Percentiles rank a stretch among this genome's conserved stretches.
These are phyloP conservation scores for Ochropleura leucogaster DNA, from an alignment of 2,888 invertebrate genomes.

Conservation along the genomic window DNA sequence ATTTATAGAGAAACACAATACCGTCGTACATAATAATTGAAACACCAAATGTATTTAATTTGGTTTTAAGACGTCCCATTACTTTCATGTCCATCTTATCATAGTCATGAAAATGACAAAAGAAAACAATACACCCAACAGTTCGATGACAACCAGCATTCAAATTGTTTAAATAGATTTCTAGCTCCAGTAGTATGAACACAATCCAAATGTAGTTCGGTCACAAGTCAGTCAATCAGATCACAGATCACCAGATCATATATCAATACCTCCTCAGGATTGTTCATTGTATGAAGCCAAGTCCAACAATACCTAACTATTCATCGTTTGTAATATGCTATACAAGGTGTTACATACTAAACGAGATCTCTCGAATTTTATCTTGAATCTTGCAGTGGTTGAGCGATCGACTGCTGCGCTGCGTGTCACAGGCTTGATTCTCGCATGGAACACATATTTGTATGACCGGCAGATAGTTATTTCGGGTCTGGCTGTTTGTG, in stretches of 20 bases:
- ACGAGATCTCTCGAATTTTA: too few relatives aligned
- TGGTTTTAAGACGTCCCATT: neutral
- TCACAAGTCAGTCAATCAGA: slow-evolving; percentile 30
- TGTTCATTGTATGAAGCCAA: slow-evolving; percentile 29
- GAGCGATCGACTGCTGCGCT: too few relatives aligned
- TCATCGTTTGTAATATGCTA: slow-evolving; percentile 11
- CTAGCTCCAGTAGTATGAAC: neutral
- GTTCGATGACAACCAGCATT: slow-evolving; percentile 6
- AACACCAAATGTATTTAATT: too few relatives aligned
- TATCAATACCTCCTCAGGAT: slow-evolving; percentile 28
- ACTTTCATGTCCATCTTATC: neutral
- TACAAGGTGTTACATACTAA: too few relatives aligned
- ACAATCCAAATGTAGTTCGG: slow-evolving; percentile 16
- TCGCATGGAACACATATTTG: too few relatives aligned
- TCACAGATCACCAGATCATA: slow-evolving; percentile 32
- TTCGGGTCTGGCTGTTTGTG: too few relatives aligned
- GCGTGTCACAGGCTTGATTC: too few relatives aligned
- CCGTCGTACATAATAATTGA: too few relatives aligned
- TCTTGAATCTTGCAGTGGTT: too few relatives aligned
- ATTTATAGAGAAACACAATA: too few relatives aligned
- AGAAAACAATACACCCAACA: slow-evolving; percentile 5
- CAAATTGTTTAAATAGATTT: slow-evolving; percentile 16
- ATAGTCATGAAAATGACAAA: slow-evolving; percentile 15
- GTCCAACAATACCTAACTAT: slow-evolving; percentile 34
- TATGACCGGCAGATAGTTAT: too few relatives aligned